A percentile compares a stretch with the other conserved stretches of the same genome.
Conservation (phyloP, 2,797 vertebrate species). For the Emydoidea blandingii region DNA sequence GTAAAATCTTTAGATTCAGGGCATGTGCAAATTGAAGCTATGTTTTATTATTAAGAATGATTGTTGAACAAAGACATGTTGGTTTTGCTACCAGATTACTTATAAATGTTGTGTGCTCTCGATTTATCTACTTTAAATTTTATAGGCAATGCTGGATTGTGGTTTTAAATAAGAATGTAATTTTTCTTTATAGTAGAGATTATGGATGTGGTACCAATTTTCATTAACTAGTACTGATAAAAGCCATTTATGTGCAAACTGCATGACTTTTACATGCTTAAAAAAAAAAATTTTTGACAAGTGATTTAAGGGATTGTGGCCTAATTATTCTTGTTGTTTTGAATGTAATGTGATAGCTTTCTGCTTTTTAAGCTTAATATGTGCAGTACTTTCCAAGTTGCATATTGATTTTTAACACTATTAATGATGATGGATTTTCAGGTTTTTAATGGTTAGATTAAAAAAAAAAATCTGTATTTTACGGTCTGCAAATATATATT, state of each 20-base stretch:
- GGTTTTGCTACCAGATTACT: background rate
- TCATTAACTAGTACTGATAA: conserved; percentile 14
- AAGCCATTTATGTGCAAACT: background rate
- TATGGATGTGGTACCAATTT: conserved; percentile 22
- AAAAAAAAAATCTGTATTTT: conserved; percentile 20
- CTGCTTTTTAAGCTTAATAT: background rate
- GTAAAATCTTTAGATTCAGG: background rate
- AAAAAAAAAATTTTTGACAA: background rate
- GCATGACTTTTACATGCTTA: background rate
- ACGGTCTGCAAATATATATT: background rate
- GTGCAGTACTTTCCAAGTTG: background rate
- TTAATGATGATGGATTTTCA: conserved; percentile 25
- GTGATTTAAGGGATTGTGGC: background rate
- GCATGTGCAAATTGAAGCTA: background rate
- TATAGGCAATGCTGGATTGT: background rate
- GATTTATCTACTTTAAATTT: background rate
- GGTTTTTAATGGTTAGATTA: conserved; percentile 1
- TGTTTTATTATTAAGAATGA: conserved; percentile 28
- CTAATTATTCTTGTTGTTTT: background rate
- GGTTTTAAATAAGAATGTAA: conserved; percentile 29
- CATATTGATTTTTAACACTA: conserved; percentile 5
- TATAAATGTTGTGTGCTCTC: background rate
- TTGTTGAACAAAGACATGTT: conserved; percentile 36
- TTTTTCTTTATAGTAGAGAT: conserved; percentile 27
- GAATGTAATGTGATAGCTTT: background rate